Conservation (phyloP, 2,888 invertebrate species). For the Ligdia adustata region DNA sequence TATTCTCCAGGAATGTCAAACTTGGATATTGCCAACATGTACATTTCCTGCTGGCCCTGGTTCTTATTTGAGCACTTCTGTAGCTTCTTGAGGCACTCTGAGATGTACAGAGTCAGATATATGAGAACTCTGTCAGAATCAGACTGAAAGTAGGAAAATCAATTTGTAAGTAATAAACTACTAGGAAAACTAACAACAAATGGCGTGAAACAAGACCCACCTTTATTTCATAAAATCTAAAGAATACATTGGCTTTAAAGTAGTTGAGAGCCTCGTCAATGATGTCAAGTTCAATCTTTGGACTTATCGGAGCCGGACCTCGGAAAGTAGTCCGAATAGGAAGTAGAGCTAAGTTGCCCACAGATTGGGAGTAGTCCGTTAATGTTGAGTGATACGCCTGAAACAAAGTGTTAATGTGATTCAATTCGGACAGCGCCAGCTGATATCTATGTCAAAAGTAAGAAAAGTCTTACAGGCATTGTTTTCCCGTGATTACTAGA, state of each 20-base stretch:
- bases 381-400: slow-evolving; percentile 98
- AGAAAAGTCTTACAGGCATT: slow-evolving; percentile 52
- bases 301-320: slow-evolving; percentile 93
- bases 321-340: slow-evolving; percentile 95
- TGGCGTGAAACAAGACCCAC: slow-evolving; percentile 69
- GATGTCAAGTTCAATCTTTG: slow-evolving; percentile 91
- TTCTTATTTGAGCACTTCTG: slow-evolving; percentile 95
- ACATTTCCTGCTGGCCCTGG: slow-evolving; percentile 98
- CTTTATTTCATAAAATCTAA: slow-evolving; percentile 99
- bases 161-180: slow-evolving; percentile 3
- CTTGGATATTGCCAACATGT: slow-evolving; percentile 95
- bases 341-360: slow-evolving; percentile 97
- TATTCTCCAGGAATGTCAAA: slow-evolving; percentile 98
- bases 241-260: slow-evolving; percentile 99
- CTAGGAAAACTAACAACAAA: neutral
- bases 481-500: slow-evolving; percentile 2
- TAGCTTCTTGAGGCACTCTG: slow-evolving; percentile 97
- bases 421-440: neutral
- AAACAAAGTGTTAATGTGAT: slow-evolving; percentile 43
- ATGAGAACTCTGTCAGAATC: slow-evolving; percentile 98
- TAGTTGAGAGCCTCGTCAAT: slow-evolving; percentile 98
- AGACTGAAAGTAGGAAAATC: slow-evolving; percentile 86
- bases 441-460: neutral
- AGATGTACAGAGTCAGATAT: slow-evolving; percentile 98
- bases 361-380: slow-evolving; percentile 87